Conservation (phyloP, 2,113 vertebrate species). For the Coptodon bakossiorum region DNA sequence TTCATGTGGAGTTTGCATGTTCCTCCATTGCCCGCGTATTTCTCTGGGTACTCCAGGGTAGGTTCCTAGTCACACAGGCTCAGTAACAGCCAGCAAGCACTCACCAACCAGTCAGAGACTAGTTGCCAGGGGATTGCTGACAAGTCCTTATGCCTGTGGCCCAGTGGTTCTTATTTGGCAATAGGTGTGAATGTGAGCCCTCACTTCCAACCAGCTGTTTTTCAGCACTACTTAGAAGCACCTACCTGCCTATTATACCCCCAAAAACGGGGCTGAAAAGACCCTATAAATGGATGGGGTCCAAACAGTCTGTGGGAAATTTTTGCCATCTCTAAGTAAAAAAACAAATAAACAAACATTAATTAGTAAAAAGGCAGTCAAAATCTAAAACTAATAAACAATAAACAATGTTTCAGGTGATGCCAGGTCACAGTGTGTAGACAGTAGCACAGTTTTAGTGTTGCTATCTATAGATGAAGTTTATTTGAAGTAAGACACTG, state of each 20-base stretch:
- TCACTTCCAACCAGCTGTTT: neutral
- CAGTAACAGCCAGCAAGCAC: neutral
- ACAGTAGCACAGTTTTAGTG: neutral
- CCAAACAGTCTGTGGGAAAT: neutral
- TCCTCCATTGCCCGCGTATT: neutral
- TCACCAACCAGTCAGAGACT: neutral
- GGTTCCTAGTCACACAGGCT: neutral
- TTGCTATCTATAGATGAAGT: neutral
- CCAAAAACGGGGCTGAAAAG: neutral
- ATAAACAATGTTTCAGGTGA: neutral
- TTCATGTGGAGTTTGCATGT: neutral
- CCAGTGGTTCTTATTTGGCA: neutral
- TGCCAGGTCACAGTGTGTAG: neutral
- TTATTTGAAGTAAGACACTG: slow-evolving; percentile 13
- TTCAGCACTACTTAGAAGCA: neutral
- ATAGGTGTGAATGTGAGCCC: neutral
- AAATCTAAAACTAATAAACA: neutral
- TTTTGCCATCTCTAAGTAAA: neutral
- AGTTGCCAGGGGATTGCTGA: neutral
- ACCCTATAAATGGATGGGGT: neutral
- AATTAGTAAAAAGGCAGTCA: neutral
- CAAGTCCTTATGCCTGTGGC: neutral
- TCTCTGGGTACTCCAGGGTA: neutral
- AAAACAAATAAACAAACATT: neutral
- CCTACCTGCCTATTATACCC: neutral